phyloP scores from a whole-genome alignment of 2,797 vertebrate species.

The Myotis daubentonii region DNA sequence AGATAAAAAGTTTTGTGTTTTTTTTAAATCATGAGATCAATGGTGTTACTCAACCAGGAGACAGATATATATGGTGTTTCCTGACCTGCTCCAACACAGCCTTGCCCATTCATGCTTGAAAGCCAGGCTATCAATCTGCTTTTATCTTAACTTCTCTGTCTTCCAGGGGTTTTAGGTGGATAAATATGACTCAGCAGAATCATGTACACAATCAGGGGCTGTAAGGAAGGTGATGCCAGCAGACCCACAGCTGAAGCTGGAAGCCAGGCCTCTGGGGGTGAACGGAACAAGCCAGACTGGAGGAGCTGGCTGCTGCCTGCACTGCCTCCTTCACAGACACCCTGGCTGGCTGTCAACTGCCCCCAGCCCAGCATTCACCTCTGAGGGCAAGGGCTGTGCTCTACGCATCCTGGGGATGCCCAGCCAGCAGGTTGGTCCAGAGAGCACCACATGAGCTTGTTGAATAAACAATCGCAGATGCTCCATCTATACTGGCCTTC shows the following conservation, averaged over 20 bases:
- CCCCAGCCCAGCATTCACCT: background rate
- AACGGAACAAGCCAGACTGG: background rate
- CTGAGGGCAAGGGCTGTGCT: background rate
- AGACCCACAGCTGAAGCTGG: background rate
- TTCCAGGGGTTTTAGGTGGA: constrained; percentile 65
- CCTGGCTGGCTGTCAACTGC: background rate
- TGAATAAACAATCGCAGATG: background rate
- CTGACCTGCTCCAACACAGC: constrained; percentile 16
- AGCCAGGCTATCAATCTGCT: constrained; percentile 71
- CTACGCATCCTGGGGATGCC: background rate
- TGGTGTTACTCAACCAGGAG: constrained; percentile 53
- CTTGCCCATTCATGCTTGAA: constrained; percentile 71
- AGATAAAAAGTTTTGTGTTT: background rate
- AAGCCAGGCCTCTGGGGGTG: background rate
- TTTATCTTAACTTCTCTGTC: constrained; percentile 67
- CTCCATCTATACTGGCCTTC: background rate
- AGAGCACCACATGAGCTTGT: background rate
- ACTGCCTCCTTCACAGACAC: background rate
- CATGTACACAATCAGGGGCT: constrained; percentile 34
- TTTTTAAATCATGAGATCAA: constrained; percentile 48
- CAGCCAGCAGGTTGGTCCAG: background rate
- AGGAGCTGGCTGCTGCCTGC: background rate
- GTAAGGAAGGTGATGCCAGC: background rate
- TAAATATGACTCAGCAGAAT: constrained; percentile 74
- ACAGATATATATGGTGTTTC: constrained; percentile 15